phyloP scores from a whole-genome alignment of 2,797 vertebrate genomes.

The Clarias platycephalus region DNA sequence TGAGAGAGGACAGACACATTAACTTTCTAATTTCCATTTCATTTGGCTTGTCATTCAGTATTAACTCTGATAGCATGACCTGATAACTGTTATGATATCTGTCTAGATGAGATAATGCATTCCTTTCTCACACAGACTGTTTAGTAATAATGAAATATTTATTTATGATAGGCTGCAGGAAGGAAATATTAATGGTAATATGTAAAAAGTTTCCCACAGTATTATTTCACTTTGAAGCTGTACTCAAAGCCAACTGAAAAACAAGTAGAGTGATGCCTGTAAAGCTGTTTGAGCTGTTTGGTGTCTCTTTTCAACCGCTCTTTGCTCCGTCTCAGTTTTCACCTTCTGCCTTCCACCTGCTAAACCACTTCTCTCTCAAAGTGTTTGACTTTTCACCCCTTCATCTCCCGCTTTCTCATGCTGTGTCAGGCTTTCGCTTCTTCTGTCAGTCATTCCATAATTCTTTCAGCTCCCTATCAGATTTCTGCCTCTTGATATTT shows the following conservation, averaged over 20 bases:
- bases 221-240: not conserved
- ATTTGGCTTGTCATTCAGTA: conserved; percentile 26
- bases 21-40: conserved; percentile 27
- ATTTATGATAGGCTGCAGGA: not conserved
- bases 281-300: conserved; percentile 11
- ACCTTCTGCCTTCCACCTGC: conserved; percentile 41
- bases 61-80: not conserved
- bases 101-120: not conserved
- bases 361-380: conserved; percentile 33
- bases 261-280: not conserved
- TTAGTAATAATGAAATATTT: not conserved
- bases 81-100: conserved; percentile 23
- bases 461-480: conserved; percentile 31
- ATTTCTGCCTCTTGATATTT: conserved; percentile 9
- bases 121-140: not conserved
- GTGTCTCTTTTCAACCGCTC: conserved; percentile 5
- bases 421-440: not conserved
- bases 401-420: not conserved
- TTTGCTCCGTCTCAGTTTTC: conserved; percentile 29
- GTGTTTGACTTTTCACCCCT: conserved; percentile 30
- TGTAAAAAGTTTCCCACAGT: not conserved
- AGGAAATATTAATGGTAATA: not conserved
- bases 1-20: conserved; percentile 16
- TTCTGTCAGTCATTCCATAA: conserved; percentile 29
- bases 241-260: not conserved